Evolutionary conservation across 2,797 vertebrate species (phyloP).

Genomic region (Poecilia picta): DNA sequence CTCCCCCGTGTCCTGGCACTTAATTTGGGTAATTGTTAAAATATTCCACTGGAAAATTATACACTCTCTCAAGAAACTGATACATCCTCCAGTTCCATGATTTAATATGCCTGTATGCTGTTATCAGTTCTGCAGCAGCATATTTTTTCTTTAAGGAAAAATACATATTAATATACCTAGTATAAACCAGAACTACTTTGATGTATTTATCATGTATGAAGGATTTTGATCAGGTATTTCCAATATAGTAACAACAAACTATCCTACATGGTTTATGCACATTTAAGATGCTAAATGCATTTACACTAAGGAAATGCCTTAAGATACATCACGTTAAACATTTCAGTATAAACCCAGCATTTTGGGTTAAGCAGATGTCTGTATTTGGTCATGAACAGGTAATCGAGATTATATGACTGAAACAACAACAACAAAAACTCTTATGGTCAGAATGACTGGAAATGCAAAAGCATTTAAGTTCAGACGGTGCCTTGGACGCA

Average conservation of each 20-base stretch:
- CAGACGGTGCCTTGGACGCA: constrained; percentile 32
- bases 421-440: not conserved
- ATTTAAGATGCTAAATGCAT: not conserved
- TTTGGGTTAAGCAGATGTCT: not conserved
- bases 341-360: not conserved
- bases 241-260: not conserved
- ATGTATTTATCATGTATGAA: not conserved
- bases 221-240: not conserved
- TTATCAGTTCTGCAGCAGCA: not conserved
- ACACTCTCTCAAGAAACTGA: not conserved
- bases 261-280: not conserved
- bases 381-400: not conserved
- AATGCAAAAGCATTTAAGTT: constrained; percentile 20
- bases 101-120: not conserved
- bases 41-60: not conserved
- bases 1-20: not conserved
- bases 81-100: not conserved
- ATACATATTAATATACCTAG: not conserved
- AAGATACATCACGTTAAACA: not conserved
- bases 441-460: not conserved
- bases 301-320: not conserved
- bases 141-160: not conserved
- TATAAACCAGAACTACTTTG: not conserved
- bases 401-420: not conserved
- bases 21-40: not conserved